Evolutionary conservation across 2,888 invertebrate genomes (phyloP).

Genomic region (Nomada goodeniana): DNA sequence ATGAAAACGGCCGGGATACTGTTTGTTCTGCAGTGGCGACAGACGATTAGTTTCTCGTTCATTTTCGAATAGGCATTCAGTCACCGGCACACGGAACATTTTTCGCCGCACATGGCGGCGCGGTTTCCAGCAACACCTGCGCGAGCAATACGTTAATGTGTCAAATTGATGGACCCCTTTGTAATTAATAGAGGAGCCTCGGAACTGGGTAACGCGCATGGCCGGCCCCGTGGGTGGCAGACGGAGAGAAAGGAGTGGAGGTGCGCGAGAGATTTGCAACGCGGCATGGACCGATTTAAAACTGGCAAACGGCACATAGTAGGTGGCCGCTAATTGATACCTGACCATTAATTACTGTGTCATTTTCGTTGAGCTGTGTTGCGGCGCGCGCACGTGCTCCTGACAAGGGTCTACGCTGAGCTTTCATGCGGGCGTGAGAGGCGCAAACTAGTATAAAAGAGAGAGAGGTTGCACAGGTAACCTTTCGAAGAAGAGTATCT

Average conservation of each 20-base stretch:
- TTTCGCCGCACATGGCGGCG: slow-evolving; percentile 70
- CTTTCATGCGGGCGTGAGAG: slow-evolving; percentile 33
- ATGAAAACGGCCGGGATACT: slow-evolving; percentile 4
- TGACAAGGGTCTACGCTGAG: slow-evolving; percentile 74
- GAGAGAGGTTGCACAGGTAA: background rate
- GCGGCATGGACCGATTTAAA: slow-evolving; percentile 77
- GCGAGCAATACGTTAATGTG: slow-evolving; percentile 83
- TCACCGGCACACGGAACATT: slow-evolving; percentile 63
- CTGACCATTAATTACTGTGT: slow-evolving; percentile 84
- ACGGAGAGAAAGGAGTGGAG: background rate
- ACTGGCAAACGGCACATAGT: slow-evolving; percentile 75
- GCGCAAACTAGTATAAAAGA: slow-evolving; percentile 5
- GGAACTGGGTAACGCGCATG: slow-evolving; percentile 39
- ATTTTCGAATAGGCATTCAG: slow-evolving; percentile 61
- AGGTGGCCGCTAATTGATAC: slow-evolving; percentile 82
- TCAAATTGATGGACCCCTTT: slow-evolving; percentile 83
- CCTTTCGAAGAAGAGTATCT: no score
- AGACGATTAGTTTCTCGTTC: slow-evolving; percentile 59
- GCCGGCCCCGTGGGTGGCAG: slow-evolving; percentile 9
- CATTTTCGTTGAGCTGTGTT: slow-evolving; percentile 81
- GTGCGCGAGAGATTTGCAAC: slow-evolving; percentile 66
- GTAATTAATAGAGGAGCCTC: slow-evolving; percentile 81
- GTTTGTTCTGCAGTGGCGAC: slow-evolving; percentile 8
- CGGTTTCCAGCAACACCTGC: slow-evolving; percentile 81
- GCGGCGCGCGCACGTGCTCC: slow-evolving; percentile 79